These are phyloP conservation scores for Hippocampus mohnikei DNA, from an alignment of 2,113 vertebrate genomes.

Conservation along the genomic window DNA sequence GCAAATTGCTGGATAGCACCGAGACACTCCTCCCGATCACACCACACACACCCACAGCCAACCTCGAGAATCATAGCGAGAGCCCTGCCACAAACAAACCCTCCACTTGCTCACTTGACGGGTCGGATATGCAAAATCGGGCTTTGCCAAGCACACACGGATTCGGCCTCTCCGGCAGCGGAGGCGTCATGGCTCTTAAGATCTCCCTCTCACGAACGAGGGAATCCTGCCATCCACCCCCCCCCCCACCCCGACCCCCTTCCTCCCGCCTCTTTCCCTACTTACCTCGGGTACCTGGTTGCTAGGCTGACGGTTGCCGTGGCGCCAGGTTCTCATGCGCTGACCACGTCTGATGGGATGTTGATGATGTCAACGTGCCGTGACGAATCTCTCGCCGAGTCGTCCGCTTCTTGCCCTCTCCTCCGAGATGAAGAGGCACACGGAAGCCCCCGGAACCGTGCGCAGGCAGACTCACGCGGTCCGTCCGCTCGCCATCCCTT, in stretches of 20 bases:
- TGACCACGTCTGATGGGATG: slow-evolving; percentile 55
- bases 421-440: slow-evolving; percentile 11
- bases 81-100: slow-evolving; percentile 2
- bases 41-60: slow-evolving; percentile 11
- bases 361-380: slow-evolving; percentile 29
- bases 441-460: slow-evolving; percentile 3
- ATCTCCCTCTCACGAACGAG: slow-evolving; percentile 10
- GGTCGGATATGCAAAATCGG: slow-evolving; percentile 9
- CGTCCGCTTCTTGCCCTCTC: slow-evolving; percentile 20
- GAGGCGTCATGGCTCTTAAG: slow-evolving; percentile 2
- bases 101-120: neutral
- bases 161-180: neutral
- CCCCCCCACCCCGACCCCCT: too few relatives aligned
- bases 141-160: slow-evolving; percentile 10
- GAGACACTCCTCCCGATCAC: neutral
- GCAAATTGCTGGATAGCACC: slow-evolving; percentile 28
- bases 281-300: slow-evolving; percentile 51
- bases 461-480: slow-evolving; percentile 7
- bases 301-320: slow-evolving; percentile 49
- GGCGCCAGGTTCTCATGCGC: slow-evolving; percentile 63
- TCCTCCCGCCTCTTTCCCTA: slow-evolving; percentile 9
- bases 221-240: slow-evolving; percentile 23
- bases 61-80: too few relatives aligned
- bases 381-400: slow-evolving; percentile 34
- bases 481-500: slow-evolving; percentile 17